Conservation (phyloP, 2,888 invertebrate species). For the Folsomia manolachei region DNA sequence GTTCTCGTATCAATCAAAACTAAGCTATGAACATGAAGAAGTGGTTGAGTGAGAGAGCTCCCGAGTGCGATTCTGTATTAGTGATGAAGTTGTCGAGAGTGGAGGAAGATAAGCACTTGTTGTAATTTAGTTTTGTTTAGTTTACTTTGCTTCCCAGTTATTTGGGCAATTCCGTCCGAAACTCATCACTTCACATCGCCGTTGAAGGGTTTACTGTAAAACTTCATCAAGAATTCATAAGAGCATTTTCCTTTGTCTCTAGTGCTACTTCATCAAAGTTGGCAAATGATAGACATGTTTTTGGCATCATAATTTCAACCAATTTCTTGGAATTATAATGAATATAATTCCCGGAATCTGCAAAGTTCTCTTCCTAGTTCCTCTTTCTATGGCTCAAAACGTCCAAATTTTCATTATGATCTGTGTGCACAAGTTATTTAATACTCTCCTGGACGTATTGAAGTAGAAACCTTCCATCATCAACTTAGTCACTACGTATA, state of each 20-base stretch:
- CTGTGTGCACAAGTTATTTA: too few relatives aligned
- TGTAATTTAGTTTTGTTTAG: neutral
- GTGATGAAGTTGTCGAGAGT: neutral
- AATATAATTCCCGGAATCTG: neutral
- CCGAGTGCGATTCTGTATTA: too few relatives aligned
- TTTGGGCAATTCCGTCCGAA: neutral
- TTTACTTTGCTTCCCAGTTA: neutral
- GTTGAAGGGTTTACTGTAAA: neutral
- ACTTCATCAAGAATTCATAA: conserved; percentile 3
- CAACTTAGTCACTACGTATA: too few relatives aligned
- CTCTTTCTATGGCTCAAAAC: neutral
- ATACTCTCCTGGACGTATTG: too few relatives aligned
- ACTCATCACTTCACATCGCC: neutral
- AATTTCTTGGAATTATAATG: neutral
- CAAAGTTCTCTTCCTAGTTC: neutral
- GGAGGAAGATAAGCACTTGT: neutral
- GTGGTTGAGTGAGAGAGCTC: neutral
- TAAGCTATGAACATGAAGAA: neutral
- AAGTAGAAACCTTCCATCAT: too few relatives aligned
- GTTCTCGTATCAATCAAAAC: neutral
- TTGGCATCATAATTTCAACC: conserved; percentile 1
- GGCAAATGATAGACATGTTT: neutral
- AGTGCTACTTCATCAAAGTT: neutral
- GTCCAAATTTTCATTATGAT: neutral
- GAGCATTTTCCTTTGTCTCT: too few relatives aligned